These are phyloP conservation scores for Junonia oenone DNA, from an alignment of 2,888 invertebrate species.

Conservation along the genomic window DNA sequence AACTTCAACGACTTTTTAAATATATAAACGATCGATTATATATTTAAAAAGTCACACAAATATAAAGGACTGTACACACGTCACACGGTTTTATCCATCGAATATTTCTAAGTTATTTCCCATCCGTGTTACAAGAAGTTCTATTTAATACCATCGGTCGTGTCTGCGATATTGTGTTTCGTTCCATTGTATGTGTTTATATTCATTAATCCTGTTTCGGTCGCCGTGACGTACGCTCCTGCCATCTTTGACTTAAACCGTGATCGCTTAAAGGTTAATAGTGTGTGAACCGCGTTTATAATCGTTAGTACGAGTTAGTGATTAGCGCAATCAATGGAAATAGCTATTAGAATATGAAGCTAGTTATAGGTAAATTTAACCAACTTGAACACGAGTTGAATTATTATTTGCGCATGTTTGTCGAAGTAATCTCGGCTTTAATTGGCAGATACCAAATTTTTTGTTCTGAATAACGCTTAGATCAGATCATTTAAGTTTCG, in stretches of 20 bases:
- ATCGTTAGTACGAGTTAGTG: neutral
- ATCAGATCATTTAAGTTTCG: too few relatives aligned
- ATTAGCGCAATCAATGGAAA: neutral
- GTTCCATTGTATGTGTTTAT: conserved; percentile 47
- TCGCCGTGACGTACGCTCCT: conserved; percentile 36
- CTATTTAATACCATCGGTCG: conserved; percentile 43
- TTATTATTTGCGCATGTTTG: too few relatives aligned
- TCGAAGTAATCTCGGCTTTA: too few relatives aligned
- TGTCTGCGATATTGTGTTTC: conserved; percentile 55
- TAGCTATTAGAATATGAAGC: too few relatives aligned
- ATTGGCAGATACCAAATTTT: too few relatives aligned
- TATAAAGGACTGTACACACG: neutral
- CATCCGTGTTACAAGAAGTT: conserved; percentile 28
- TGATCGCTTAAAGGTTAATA: conserved; percentile 35
- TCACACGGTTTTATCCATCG: neutral
- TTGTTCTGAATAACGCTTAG: too few relatives aligned
- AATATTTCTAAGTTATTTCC: conserved; percentile 19
- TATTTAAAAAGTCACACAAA: too few relatives aligned
- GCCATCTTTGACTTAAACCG: conserved; percentile 38
- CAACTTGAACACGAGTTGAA: too few relatives aligned
- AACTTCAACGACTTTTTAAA: too few relatives aligned
- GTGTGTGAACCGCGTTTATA: conserved; percentile 10
- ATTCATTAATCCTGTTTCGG: conserved; percentile 46
- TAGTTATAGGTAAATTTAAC: too few relatives aligned
- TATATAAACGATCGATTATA: too few relatives aligned